Conservation (phyloP, 2,113 vertebrate genomes). For the Myocastor coypus region DNA sequence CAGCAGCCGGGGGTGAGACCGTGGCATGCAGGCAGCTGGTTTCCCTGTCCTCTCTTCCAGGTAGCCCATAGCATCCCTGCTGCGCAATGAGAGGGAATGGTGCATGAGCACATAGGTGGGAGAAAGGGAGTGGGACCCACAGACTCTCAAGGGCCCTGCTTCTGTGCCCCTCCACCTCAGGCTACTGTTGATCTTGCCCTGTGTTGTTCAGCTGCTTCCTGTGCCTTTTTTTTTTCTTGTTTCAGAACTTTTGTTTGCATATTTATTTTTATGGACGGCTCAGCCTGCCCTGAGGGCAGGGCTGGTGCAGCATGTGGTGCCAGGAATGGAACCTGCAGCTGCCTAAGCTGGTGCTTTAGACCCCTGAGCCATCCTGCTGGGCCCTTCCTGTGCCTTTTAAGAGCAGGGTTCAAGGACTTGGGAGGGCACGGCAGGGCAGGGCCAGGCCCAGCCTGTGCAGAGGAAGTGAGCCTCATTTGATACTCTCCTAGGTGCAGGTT, state of each 20-base stretch:
- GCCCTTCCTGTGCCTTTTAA: not conserved
- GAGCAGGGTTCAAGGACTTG: not conserved
- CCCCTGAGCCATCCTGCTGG: too few species aligned
- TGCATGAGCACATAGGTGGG: rapidly evolving
- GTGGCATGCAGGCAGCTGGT: not conserved
- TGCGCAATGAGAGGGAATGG: too few species aligned
- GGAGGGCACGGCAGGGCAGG: not conserved
- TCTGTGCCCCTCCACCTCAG: not conserved
- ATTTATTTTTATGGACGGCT: too few species aligned
- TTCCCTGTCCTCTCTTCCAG: not conserved
- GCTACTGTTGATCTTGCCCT: not conserved
- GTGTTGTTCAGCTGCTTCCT: not conserved
- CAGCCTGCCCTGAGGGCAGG: too few species aligned
- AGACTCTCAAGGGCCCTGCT: not conserved
- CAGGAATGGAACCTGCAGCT: too few species aligned
- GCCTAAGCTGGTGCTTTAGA: too few species aligned
- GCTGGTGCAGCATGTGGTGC: too few species aligned
- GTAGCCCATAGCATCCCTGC: not conserved
- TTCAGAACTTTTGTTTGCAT: too few species aligned
- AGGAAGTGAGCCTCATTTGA: rapidly evolving
- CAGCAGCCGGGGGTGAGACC: not conserved
- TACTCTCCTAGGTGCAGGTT: not conserved
- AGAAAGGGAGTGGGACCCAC: not conserved
- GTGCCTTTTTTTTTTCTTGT: too few species aligned
- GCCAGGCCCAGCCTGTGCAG: not conserved